Evolutionary conservation across 2,797 vertebrate genomes (phyloP), one percentile per base, ranked within the genome.

Genomic region (Ficedula albicollis): DNA sequence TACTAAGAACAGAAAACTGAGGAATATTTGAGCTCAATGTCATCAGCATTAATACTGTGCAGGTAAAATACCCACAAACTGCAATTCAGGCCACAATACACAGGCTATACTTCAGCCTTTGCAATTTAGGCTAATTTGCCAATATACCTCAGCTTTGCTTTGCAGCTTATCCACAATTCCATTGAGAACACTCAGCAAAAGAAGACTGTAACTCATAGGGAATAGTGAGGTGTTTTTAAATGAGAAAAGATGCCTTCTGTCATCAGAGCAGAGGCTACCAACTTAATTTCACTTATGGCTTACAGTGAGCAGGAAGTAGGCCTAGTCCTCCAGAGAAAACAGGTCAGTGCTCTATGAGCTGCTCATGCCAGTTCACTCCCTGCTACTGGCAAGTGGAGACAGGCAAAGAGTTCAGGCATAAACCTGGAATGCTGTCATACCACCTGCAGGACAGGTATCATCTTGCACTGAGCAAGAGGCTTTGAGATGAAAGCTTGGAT

Each of bases 211-310:
- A 95, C 66, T 94, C 87, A 86, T 34, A 54, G 22, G 46, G 80
- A 87, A 84, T 4, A 83, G 58, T 43, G 82, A 78, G 73, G 88
- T 59, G 63, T 51, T 88, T 84, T 79, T 74, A 94, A 91, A 96
- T 81, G 64, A 91, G 88, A 89, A 92, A 67, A 96, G 75, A 93
- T 89, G 89, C 46, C 63, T 94, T 90, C 79, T 84, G 54, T 66
- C 30, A 6, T 62, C 67, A 27, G 75, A 93, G 91, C 52, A 86
- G 56, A 89, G 38, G 59, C 55, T 64, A 86, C 41, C 64, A 92
- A 94, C 94, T 86, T 89, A 82, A 85, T 90, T 94, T 84, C 79
- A 95, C 69, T 94, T 89, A 82, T 4, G 21, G 56, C 48, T 96
- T 78, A 86, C 38, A 77, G 51, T 16, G 25, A 95, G 68, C 44